Percentiles rank a stretch among this genome's conserved stretches.
These are phyloP conservation scores for Limnephilus marmoratus DNA, from an alignment of 2,888 invertebrate species.

Conservation along the genomic window DNA sequence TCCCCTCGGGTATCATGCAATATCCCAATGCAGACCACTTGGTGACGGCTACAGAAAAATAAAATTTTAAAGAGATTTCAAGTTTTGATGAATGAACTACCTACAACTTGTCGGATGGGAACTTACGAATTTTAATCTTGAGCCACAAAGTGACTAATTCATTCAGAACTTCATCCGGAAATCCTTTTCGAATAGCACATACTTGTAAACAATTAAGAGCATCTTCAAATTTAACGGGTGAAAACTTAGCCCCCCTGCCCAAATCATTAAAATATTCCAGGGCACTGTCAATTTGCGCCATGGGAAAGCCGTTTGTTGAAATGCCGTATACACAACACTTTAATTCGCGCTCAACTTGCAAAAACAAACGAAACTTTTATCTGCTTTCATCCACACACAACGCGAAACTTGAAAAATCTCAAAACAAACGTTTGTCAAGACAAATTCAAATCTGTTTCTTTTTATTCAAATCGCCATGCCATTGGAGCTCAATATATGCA, in stretches of 20 bases:
- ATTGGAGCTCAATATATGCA: background rate
- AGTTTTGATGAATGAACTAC: background rate
- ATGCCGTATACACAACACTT: background rate
- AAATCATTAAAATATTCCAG: constrained; percentile 73
- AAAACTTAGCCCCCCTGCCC: constrained; percentile 69
- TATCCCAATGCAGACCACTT: constrained; percentile 74
- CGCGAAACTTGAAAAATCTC: background rate
- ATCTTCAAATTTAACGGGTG: constrained; percentile 49
- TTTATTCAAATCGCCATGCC: background rate
- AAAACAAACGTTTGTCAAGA: constrained; percentile 25
- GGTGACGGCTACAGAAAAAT: constrained; percentile 70
- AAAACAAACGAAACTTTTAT: too few species aligned
- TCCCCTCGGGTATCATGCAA: constrained; percentile 73
- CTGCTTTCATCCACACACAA: too few species aligned
- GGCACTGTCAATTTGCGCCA: constrained; percentile 74
- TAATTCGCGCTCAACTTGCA: background rate
- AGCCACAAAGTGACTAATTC: constrained; percentile 74
- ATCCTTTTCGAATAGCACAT: constrained; percentile 71
- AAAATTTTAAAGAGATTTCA: background rate
- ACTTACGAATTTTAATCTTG: constrained; percentile 75
- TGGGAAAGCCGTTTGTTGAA: constrained; percentile 63
- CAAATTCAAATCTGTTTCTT: constrained; percentile 11
- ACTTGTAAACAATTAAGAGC: constrained; percentile 63
- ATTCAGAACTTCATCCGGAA: constrained; percentile 69
- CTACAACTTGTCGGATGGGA: constrained; percentile 50